phyloP scores from a whole-genome alignment of 2,113 vertebrate genomes.

The Cavia aperea region DNA sequence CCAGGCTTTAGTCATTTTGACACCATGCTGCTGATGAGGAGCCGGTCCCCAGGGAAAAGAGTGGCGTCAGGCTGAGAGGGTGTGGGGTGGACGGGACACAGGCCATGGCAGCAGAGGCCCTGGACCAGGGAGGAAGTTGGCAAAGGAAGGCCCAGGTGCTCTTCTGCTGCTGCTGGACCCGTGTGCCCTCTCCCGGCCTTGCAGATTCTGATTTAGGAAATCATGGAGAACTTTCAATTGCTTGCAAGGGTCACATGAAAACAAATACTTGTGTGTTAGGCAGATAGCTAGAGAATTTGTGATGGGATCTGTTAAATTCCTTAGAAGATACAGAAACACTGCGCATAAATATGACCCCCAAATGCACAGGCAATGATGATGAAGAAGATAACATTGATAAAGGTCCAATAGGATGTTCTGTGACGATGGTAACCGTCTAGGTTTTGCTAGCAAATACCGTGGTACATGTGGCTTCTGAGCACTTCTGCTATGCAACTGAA shows the following conservation, averaged over 20 bases:
- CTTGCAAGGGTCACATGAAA: background rate
- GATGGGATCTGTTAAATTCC: background rate
- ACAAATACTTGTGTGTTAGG: background rate
- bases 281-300: background rate
- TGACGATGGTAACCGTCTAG: background rate
- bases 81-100: background rate
- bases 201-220: background rate
- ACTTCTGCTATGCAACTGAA: background rate
- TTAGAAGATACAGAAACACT: background rate
- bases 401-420: background rate
- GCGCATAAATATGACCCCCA: background rate
- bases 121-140: background rate
- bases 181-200: background rate
- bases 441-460: background rate
- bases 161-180: background rate
- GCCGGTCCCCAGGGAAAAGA: background rate
- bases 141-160: background rate
- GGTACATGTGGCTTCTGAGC: no score
- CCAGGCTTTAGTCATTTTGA: background rate
- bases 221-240: background rate
- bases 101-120: background rate
- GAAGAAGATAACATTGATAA: background rate
- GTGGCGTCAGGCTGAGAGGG: background rate
- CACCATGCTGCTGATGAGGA: background rate
- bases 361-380: background rate